phyloP scores from a whole-genome alignment of 1,140 invertebrate genomes.

The Anastatus disparis region DNA sequence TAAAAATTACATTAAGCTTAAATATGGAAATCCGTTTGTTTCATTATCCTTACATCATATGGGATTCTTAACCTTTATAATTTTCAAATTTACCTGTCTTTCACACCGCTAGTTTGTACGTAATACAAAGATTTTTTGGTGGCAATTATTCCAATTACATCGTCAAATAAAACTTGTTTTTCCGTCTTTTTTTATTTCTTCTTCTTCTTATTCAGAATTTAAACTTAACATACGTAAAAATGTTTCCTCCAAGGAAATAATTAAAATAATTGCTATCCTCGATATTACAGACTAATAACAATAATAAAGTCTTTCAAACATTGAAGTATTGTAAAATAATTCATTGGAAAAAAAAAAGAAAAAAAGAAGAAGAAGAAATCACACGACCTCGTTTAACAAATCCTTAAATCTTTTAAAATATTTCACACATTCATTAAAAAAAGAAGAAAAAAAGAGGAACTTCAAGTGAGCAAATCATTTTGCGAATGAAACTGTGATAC shows the following conservation, averaged over 20 bases:
- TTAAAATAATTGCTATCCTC: conserved; percentile 18
- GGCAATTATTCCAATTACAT: conserved; percentile 9
- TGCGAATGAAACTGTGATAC: conserved; percentile 5
- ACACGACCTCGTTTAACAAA: conserved; percentile 1
- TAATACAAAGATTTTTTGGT: neutral
- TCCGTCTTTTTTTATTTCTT: too few relatives aligned
- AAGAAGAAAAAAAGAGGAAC: too few relatives aligned
- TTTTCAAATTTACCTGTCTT: neutral
- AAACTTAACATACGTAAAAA: neutral
- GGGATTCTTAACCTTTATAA: too few relatives aligned
- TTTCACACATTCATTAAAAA: conserved; percentile 18
- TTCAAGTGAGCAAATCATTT: neutral
- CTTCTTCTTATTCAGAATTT: too few relatives aligned
- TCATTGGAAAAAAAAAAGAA: too few relatives aligned
- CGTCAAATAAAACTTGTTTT: neutral
- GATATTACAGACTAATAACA: too few relatives aligned
- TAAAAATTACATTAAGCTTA: too few relatives aligned
- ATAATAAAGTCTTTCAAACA: too few relatives aligned
- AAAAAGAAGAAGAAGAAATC: neutral
- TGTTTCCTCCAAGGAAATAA: neutral
- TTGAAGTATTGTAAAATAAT: too few relatives aligned
- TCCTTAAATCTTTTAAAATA: neutral
- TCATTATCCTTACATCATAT: too few relatives aligned
- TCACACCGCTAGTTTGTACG: neutral
- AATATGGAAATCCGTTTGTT: too few relatives aligned